Percentiles rank a stretch among this genome's conserved stretches.
phyloP scores from a whole-genome alignment of 2,113 vertebrate species.

The Corynorhinus townsendii region DNA sequence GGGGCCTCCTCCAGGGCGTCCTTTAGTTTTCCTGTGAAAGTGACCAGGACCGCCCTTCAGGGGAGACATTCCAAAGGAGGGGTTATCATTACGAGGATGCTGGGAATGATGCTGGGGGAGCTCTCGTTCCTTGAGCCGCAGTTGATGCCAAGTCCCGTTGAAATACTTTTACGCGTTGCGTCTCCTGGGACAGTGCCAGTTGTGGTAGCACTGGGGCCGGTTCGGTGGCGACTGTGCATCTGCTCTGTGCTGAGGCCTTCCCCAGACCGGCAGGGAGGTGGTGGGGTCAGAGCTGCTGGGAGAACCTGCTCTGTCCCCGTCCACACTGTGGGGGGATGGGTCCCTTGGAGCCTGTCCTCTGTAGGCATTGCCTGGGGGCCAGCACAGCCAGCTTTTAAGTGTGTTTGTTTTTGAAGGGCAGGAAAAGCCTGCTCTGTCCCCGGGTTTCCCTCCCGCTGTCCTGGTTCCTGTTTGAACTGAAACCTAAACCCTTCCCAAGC shows the following conservation, averaged over 20 bases:
- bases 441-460: background rate
- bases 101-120: background rate
- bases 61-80: background rate
- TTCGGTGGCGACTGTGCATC: background rate
- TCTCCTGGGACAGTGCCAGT: background rate
- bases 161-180: background rate
- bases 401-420: slow-evolving; percentile 36
- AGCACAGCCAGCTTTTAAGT: background rate
- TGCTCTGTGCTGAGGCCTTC: background rate
- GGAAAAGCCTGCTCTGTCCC: background rate
- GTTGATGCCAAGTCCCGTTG: background rate
- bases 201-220: background rate
- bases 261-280: background rate
- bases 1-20: background rate
- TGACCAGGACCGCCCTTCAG: background rate
- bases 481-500: background rate
- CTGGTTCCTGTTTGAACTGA: background rate
- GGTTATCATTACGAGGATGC: background rate
- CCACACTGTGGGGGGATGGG: background rate
- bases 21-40: slow-evolving; percentile 22
- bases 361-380: background rate
- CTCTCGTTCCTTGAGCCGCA: background rate
- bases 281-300: background rate
- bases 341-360: background rate
- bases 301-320: background rate